A percentile compares a stretch with the other conserved stretches of the same genome.
These are phyloP conservation scores for Struthidea cinerea DNA, from an alignment of 2,113 vertebrate species.

Conservation along the genomic window DNA sequence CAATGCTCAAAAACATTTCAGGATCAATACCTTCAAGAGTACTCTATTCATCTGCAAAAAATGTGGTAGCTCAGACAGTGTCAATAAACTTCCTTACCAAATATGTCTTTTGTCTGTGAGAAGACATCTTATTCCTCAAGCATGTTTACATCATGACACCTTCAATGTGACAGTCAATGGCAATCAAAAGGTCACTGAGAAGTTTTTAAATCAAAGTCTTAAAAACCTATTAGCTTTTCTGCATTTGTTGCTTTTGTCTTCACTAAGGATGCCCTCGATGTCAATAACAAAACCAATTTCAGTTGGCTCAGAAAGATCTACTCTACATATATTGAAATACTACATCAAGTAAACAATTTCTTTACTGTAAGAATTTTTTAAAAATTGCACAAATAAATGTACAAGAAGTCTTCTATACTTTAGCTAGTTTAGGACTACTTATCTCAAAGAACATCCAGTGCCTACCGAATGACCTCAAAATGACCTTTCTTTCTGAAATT, in stretches of 20 bases:
- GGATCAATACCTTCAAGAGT: background rate
- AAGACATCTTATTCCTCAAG: background rate
- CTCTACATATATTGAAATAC: background rate
- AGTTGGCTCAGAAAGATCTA: background rate
- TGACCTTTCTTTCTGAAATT: slow-evolving; percentile 19
- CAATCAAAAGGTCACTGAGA: background rate
- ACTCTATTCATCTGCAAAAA: background rate
- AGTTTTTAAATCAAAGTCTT: background rate
- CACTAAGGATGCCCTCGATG: background rate
- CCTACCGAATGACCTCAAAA: background rate
- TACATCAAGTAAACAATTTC: background rate
- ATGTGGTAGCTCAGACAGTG: background rate
- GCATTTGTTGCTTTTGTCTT: background rate
- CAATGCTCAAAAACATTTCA: background rate
- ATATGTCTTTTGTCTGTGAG: background rate
- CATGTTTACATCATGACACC: background rate
- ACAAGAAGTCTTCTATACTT: background rate
- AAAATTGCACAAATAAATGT: background rate
- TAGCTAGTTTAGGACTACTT: background rate
- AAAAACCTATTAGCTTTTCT: background rate
- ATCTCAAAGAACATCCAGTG: background rate
- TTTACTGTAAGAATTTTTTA: background rate
- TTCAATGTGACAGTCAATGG: background rate
- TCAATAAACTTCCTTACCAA: background rate
- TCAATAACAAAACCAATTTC: background rate